Evolutionary conservation across 1,140 invertebrate genomes (phyloP).

Genomic region (Rhagoletis pomonella): DNA sequence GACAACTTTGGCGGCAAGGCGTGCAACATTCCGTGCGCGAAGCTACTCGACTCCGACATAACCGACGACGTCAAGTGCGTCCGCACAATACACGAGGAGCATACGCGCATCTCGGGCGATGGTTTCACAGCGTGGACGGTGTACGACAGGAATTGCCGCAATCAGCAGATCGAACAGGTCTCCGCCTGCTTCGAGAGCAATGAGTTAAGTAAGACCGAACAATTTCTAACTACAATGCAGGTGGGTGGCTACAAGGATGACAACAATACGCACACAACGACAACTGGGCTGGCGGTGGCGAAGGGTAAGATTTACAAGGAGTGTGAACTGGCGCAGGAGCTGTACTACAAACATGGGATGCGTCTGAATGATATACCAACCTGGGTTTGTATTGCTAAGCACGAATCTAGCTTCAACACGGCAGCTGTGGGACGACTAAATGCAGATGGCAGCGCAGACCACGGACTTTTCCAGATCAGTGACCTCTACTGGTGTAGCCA

Average conservation of each 20-base stretch:
- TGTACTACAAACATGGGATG: conserved; percentile 75
- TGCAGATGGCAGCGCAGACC: conserved; percentile 78
- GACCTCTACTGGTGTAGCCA: conserved; percentile 82
- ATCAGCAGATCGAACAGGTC: conserved; percentile 17
- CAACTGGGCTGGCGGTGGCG: background rate
- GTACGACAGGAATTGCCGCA: conserved; percentile 74
- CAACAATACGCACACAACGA: background rate
- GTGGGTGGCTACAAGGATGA: background rate
- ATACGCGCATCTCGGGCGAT: conserved; percentile 77
- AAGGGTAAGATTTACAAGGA: conserved; percentile 77
- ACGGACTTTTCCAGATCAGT: conserved; percentile 83
- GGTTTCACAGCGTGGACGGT: conserved; percentile 83
- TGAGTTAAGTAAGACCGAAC: conserved; percentile 7
- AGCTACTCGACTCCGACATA: conserved; percentile 79
- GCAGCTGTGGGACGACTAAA: conserved; percentile 77
- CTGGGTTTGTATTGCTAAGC: conserved; percentile 83
- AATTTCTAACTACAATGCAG: background rate
- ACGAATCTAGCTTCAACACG: conserved; percentile 82
- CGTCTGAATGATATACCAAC: conserved; percentile 77
- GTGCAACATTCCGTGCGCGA: conserved; percentile 77
- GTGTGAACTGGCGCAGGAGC: conserved; percentile 80
- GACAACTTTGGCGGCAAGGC: conserved; percentile 76
- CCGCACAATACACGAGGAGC: conserved; percentile 77
- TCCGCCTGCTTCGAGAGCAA: conserved; percentile 49
- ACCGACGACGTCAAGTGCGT: conserved; percentile 80